Percentiles rank a stretch among this genome's conserved stretches.
phyloP scores from a whole-genome alignment of 2,888 invertebrate genomes.

The Antheraea assamensis region DNA sequence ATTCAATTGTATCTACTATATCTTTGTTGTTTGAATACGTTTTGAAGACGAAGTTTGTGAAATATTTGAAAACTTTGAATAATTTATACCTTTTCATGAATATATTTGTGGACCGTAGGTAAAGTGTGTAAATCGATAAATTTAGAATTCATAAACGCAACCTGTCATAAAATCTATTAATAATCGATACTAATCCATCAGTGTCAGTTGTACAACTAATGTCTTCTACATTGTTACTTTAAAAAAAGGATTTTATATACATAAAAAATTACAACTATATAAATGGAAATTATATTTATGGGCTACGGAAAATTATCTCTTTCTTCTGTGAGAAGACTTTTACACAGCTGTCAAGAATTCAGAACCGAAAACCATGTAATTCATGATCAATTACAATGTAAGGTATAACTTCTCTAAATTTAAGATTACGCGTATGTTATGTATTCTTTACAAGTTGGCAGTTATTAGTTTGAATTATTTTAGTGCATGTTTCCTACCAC shows the following conservation, averaged over 20 bases:
- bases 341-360: too few relatives aligned
- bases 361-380: too few relatives aligned
- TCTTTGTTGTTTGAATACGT: conserved; percentile 19
- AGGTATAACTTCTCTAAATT: too few relatives aligned
- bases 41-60: neutral
- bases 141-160: neutral
- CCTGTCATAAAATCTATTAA: neutral
- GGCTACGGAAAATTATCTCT: too few relatives aligned
- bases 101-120: neutral
- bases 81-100: neutral
- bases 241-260: neutral
- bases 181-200: too few relatives aligned
- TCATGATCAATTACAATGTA: too few relatives aligned
- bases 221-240: neutral
- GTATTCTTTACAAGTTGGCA: too few relatives aligned
- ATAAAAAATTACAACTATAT: neutral
- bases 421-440: too few relatives aligned
- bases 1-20: conserved; percentile 18
- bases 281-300: too few relatives aligned
- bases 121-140: neutral
- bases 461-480: too few relatives aligned
- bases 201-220: neutral
- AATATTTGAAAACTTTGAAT: neutral
- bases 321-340: too few relatives aligned
- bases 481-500: too few relatives aligned